Percentiles rank a stretch among this genome's conserved stretches.
Evolutionary conservation across 2,113 vertebrate species (phyloP).

Genomic region (Acrocephalus arundinaceus): DNA sequence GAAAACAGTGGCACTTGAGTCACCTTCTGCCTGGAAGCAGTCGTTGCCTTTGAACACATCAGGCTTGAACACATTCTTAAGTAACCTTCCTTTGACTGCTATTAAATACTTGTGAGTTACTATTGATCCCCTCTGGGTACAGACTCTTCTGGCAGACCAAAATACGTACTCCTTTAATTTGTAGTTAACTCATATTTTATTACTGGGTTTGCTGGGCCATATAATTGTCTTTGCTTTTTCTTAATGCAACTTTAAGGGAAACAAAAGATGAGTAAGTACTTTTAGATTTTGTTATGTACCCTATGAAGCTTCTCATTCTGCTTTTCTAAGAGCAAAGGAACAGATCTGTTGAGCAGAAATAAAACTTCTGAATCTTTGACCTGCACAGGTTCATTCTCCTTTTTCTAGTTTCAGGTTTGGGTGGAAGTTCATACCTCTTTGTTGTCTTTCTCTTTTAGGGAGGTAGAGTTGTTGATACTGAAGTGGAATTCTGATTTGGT

Average conservation of each 20-base stretch:
- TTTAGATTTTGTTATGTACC: not conserved
- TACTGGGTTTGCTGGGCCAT: not conserved
- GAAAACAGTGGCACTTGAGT: not conserved
- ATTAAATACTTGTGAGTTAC: conserved; percentile 10
- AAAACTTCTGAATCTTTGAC: not conserved
- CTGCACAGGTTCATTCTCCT: not conserved
- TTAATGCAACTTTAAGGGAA: not conserved
- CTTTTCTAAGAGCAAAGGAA: not conserved
- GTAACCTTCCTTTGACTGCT: not conserved
- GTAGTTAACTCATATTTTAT: conserved; percentile 37
- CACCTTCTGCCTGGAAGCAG: conserved; percentile 23
- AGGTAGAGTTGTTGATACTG: not conserved
- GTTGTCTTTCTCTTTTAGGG: not conserved
- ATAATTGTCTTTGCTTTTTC: not conserved
- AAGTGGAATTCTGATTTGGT: not conserved
- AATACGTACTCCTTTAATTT: conserved; percentile 37
- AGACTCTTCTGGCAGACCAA: conserved; percentile 6
- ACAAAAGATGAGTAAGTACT: not conserved
- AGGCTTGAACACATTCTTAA: not conserved
- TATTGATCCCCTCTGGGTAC: conserved; percentile 56
- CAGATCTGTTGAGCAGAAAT: not conserved
- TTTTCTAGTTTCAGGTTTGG: not conserved
- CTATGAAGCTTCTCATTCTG: not conserved
- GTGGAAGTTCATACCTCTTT: not conserved
- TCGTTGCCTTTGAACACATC: not conserved